Evolutionary conservation across 2,113 vertebrate genomes (phyloP), one percentile per base, ranked within the genome.

Genomic region (Ploceus nigricollis): DNA sequence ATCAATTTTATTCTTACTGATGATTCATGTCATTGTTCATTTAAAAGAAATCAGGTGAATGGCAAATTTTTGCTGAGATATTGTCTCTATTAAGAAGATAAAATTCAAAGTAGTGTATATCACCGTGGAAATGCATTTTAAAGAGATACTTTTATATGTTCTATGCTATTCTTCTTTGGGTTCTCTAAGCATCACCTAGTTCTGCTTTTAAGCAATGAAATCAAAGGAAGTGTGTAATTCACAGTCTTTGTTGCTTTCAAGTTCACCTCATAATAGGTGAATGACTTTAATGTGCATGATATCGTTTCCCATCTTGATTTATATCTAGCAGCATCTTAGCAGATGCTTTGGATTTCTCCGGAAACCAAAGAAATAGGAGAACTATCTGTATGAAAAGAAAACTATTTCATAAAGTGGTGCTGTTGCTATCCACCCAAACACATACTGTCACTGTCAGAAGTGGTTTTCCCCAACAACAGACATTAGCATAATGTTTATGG

Each of bases 401-500:
- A 83, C 91, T 27, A 3, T 44, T 93, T 89, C 11, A 24, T 30
- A 40, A 35, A 94, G 9, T 75, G 27, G 23, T 94, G 58, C 45
- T 86, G 25, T 93, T 92, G 66, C 53, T 96, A 77, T 93, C 94
- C 91, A 94, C 91, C 89, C 94, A 96, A 91, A 93, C 84, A 78
- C 15, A 13, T 50, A 84, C 15, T 82, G 66, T 84, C 10, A 13
- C 87, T 83, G 63, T 93, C 66, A 94, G 85, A 97, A 97, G 56
- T 53, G 37, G 50, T 83, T 97, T 87, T 91, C 68, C 82, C 61
- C 6, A 28, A 28, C 87, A 92, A 60, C 73, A 96, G 57, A 61
- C 48, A 93, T 97, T 97, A 97, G 44, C 94, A 95, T 96, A 97
- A 96, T 68, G 72, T 96, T 97, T 97, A 97, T 95, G 93, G 60